phyloP scores from a whole-genome alignment of 2,113 vertebrate genomes.

The Chlorodrepanis virens region DNA sequence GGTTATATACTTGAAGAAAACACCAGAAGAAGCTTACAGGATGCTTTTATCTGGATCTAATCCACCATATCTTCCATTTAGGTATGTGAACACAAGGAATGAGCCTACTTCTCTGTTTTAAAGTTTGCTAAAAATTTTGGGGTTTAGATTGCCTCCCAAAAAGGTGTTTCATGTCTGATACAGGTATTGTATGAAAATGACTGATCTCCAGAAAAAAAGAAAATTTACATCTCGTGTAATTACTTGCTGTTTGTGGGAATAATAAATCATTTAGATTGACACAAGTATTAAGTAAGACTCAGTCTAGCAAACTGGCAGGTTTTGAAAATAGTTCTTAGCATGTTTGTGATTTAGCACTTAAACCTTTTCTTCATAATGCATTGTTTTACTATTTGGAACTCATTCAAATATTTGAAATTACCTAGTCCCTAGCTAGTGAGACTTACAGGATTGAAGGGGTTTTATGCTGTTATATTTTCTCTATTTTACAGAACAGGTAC shows the following conservation, averaged over 20 bases:
- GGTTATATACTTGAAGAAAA: slow-evolving; percentile 97
- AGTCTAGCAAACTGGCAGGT: not conserved
- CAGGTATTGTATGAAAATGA: not conserved
- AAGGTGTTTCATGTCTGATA: not conserved
- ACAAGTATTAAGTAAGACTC: not conserved
- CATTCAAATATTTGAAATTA: not conserved
- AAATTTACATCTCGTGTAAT: not conserved
- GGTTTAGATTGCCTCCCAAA: not conserved
- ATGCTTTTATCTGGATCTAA: slow-evolving; percentile 87
- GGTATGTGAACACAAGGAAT: slow-evolving; percentile 72
- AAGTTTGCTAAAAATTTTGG: not conserved
- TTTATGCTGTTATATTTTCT: not conserved
- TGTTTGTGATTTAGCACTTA: not conserved
- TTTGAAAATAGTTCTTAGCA: not conserved
- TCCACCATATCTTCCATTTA: slow-evolving; percentile 93
- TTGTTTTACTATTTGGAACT: not conserved
- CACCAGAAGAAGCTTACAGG: slow-evolving; percentile 92
- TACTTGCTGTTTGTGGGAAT: not conserved
- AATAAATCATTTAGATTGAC: not conserved
- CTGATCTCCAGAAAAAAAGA: not conserved
- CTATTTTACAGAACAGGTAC: not conserved
- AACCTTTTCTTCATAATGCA: not conserved
- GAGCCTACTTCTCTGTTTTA: not conserved
- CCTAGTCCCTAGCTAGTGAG: not conserved
- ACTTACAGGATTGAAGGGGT: not conserved